phyloP scores from a whole-genome alignment of 2,113 vertebrate genomes.

The Erpornis zantholeuca region DNA sequence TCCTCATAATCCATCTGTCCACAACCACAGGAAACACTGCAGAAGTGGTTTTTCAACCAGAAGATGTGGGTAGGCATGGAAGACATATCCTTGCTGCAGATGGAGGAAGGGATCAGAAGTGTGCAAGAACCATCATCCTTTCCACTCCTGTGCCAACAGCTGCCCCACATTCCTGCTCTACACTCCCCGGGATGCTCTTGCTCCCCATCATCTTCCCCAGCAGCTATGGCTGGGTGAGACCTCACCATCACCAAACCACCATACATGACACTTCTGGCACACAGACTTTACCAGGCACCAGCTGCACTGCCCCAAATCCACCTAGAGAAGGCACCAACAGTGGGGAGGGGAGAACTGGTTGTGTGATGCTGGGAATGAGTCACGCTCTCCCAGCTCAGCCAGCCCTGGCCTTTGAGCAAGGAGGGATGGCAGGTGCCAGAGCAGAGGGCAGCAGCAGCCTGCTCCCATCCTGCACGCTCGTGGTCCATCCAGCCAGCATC shows the following conservation, averaged over 20 bases:
- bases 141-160: not conserved
- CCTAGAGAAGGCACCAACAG: not conserved
- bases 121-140: not conserved
- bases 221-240: not conserved
- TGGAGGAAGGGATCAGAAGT: not conserved
- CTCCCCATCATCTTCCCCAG: not conserved
- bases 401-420: not conserved
- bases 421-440: not conserved
- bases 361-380: not conserved
- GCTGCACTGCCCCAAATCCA: not conserved
- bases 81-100: not conserved
- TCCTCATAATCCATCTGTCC: not conserved
- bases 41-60: not conserved
- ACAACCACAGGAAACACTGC: not conserved
- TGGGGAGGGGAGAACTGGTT: not conserved
- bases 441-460: not conserved
- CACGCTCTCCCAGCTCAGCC: not conserved
- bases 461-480: fast-evolving
- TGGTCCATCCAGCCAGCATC: not conserved
- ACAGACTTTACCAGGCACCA: not conserved
- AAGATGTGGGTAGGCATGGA: not conserved
- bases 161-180: not conserved
- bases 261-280: fast-evolving
- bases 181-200: not conserved
- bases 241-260: not conserved